These are phyloP conservation scores for Eulemur albifrons DNA, from an alignment of 2,797 vertebrate species.

Conservation along the genomic window DNA sequence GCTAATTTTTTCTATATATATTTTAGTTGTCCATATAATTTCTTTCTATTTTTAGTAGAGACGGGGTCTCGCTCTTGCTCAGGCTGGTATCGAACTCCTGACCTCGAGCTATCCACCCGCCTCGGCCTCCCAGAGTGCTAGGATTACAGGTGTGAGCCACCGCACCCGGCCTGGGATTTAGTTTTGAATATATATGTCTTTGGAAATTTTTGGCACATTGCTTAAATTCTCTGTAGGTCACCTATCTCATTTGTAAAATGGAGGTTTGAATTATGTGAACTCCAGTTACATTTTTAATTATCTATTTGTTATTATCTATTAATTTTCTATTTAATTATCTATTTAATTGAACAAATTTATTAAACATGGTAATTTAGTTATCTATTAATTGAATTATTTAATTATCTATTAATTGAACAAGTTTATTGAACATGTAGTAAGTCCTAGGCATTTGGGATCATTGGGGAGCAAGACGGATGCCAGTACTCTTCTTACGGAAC, in stretches of 20 bases:
- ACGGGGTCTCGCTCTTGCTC: too few relatives aligned
- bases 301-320: not conserved
- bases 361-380: not conserved
- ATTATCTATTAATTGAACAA: not conserved
- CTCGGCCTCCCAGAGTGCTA: too few relatives aligned
- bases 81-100: too few relatives aligned
- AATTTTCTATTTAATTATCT: not conserved
- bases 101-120: too few relatives aligned
- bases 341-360: not conserved
- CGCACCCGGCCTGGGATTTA: too few relatives aligned
- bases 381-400: not conserved
- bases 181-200: not conserved
- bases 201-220: not conserved
- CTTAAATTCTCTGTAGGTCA: not conserved
- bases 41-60: too few relatives aligned
- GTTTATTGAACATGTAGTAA: not conserved
- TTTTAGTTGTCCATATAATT: too few relatives aligned
- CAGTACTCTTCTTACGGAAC: not conserved
- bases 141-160: too few relatives aligned
- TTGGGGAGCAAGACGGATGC: not conserved
- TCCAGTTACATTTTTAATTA: not conserved
- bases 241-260: not conserved
- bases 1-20: too few relatives aligned
- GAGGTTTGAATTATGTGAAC: not conserved
- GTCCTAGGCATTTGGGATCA: not conserved